phyloP scores from a whole-genome alignment of 2,888 invertebrate species.

The Drosophila ustulata region DNA sequence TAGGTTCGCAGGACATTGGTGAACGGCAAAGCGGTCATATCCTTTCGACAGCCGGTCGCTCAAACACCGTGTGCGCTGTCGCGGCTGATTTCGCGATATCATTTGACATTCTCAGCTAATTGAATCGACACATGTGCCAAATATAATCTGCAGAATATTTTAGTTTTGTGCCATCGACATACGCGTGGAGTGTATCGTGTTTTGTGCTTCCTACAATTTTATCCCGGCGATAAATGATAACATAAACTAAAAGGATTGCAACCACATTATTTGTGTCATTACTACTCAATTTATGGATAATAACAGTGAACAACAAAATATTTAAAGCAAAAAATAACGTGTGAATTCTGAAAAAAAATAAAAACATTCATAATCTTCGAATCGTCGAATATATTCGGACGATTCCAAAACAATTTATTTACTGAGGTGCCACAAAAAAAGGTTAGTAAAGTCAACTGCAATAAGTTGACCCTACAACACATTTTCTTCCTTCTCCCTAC shows the following conservation, averaged over 20 bases:
- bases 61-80: slow-evolving; percentile 64
- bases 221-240: slow-evolving; percentile 7
- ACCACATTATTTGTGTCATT: slow-evolving; percentile 11
- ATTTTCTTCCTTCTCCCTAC: no score
- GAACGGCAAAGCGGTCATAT: slow-evolving; percentile 77
- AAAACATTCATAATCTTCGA: slow-evolving; percentile 1
- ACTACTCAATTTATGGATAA: background rate
- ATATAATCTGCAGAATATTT: slow-evolving; percentile 26
- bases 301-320: slow-evolving; percentile 2
- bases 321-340: slow-evolving; percentile 19
- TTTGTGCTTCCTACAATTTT: slow-evolving; percentile 35
- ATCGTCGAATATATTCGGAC: slow-evolving; percentile 20
- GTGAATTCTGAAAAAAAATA: background rate
- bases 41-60: slow-evolving; percentile 78
- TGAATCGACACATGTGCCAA: slow-evolving; percentile 11
- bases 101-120: slow-evolving; percentile 35
- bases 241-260: slow-evolving; percentile 7
- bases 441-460: slow-evolving; percentile 33
- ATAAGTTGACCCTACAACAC: no score
- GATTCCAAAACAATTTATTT: slow-evolving; percentile 34
- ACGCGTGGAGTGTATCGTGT: slow-evolving; percentile 12
- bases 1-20: slow-evolving; percentile 79
- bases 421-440: slow-evolving; percentile 31
- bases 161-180: slow-evolving; percentile 13
- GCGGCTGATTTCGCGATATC: slow-evolving; percentile 55